Conservation (phyloP, 2,113 vertebrate species). For the Prunella fulvescens region DNA sequence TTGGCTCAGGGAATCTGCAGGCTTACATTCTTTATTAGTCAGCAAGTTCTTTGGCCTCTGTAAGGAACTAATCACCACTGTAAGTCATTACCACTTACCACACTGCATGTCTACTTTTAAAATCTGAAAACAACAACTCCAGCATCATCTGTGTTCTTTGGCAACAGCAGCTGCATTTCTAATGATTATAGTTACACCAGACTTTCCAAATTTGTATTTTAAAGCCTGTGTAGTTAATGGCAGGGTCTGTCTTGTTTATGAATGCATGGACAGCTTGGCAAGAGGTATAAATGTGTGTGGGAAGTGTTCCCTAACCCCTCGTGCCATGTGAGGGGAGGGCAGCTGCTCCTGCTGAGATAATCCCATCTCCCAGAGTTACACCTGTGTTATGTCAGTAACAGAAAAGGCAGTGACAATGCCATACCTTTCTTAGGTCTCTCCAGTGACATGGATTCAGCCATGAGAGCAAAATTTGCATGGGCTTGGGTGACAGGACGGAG, state of each 20-base stretch:
- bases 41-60: not conserved
- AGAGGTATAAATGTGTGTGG: not conserved
- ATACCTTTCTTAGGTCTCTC: not conserved
- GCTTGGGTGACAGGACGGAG: not conserved
- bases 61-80: not conserved
- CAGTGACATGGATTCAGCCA: not conserved
- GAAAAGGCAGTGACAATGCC: not conserved
- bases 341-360: not conserved
- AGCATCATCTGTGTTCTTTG: not conserved
- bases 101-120: not conserved
- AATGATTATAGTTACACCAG: not conserved
- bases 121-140: not conserved
- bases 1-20: not conserved
- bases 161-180: not conserved
- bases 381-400: not conserved
- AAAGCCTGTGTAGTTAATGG: not conserved
- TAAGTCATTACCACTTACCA: not conserved
- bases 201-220: not conserved
- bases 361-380: not conserved
- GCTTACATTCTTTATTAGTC: constrained; percentile 5
- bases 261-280: rapidly evolving
- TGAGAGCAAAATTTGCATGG: not conserved
- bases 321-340: rapidly evolving
- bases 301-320: not conserved
- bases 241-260: not conserved